Percentiles rank a stretch among this genome's conserved stretches.
Evolutionary conservation across 2,797 vertebrate genomes (phyloP).

Genomic region (Spea hammondii): DNA sequence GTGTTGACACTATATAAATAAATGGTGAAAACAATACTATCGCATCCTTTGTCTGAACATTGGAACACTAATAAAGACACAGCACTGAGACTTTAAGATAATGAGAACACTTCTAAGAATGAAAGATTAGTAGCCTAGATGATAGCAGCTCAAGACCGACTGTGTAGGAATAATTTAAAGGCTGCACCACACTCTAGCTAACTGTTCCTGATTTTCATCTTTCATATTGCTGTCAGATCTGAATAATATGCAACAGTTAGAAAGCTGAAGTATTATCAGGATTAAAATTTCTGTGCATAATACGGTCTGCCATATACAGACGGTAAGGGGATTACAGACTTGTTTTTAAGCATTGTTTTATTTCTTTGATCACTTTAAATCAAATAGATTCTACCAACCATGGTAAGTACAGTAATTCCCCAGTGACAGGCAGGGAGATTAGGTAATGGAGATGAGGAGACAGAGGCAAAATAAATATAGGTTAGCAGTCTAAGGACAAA

Average conservation of each 20-base stretch:
- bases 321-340: conserved; percentile 24
- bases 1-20: too few relatives aligned
- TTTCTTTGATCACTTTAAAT: conserved; percentile 18
- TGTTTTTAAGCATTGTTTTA: conserved; percentile 33
- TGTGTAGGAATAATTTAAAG: conserved; percentile 26
- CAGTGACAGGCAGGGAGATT: background rate
- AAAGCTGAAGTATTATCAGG: conserved; percentile 45
- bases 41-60: too few relatives aligned
- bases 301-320: conserved; percentile 38
- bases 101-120: conserved; percentile 27
- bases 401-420: background rate
- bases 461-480: background rate
- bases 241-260: conserved; percentile 41
- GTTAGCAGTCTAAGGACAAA: background rate
- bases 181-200: conserved; percentile 8
- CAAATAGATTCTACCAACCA: conserved; percentile 1
- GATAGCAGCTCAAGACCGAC: conserved; percentile 39
- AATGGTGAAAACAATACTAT: too few relatives aligned
- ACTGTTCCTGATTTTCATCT: conserved; percentile 42
- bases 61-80: background rate
- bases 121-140: conserved; percentile 28
- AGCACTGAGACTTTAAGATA: conserved; percentile 29
- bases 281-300: conserved; percentile 40
- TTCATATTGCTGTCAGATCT: conserved; percentile 39
- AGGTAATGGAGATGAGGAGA: background rate